phyloP scores from a whole-genome alignment of 2,113 vertebrate species.

The Cavia porcellus region DNA sequence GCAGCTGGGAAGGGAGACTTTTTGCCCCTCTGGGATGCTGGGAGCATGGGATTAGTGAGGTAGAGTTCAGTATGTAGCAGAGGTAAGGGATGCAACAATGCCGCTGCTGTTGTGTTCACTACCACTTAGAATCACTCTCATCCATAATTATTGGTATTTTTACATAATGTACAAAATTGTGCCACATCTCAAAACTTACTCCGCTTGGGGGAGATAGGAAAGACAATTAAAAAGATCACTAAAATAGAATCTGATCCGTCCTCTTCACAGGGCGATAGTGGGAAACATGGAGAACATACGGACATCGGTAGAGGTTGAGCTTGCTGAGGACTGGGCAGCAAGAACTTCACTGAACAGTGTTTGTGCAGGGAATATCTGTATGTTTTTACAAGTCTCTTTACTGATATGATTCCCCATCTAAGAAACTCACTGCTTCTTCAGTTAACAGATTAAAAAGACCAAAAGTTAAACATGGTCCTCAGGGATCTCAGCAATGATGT shows the following conservation, averaged over 20 bases:
- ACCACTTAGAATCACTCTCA: neutral
- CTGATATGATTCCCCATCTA: neutral
- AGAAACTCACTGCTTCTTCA: neutral
- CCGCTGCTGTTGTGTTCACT: rapidly evolving
- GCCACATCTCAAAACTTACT: neutral
- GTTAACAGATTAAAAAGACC: neutral
- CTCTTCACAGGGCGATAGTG: neutral
- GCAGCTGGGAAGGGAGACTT: rapidly evolving
- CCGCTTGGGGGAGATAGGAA: neutral
- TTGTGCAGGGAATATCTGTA: neutral
- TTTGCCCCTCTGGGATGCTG: too few species aligned
- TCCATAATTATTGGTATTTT: neutral
- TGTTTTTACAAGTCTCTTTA: neutral
- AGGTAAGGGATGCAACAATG: neutral
- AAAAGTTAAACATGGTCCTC: neutral
- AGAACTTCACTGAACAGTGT: neutral
- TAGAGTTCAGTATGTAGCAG: neutral
- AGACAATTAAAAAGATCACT: neutral
- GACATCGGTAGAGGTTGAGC: neutral
- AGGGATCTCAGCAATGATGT: neutral
- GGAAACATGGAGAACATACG: neutral
- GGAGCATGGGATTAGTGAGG: neutral
- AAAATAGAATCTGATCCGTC: neutral
- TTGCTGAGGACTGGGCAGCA: neutral
- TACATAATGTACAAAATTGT: neutral